Evolutionary conservation across 1,140 invertebrate species (phyloP), one percentile per base, ranked within the genome.

Genomic region (Drosophila yakuba): DNA sequence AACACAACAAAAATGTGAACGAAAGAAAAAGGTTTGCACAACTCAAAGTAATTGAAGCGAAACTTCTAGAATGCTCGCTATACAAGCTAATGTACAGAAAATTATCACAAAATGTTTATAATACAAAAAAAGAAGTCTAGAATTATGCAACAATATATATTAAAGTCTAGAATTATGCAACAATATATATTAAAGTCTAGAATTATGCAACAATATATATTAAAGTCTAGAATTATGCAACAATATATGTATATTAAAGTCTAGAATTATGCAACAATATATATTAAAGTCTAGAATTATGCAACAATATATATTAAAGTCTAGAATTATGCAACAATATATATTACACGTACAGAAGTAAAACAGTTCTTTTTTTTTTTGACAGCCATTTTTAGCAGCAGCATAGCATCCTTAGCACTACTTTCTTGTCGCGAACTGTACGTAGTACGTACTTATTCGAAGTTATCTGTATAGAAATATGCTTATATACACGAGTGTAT

Each of bases 11-110:
- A 47, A 25, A 12, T 8, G 14, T 41, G 51, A 67, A 5, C 38
- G 7, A 17, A 10, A 20, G 0, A 67, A 57, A 71, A 71, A 69
- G 64, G 64, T 69, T 71, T 25, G 23, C 63, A 35, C 36, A 69
- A 68, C 51, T 69, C 63, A 44, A 48, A 71, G 67, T 57, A 69
- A 69, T 69, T 69, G 64, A 71, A 57, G 63, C 67, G 44, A 57
- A 50, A 56, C 67, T 69, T 71, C 47, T 56, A 35, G 50, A 47
- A 50, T 45, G 59, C 50, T 28, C 63, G 44, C 17, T 39, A 25
- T 23, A 43, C 23, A 62, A 47, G 25, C 23, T 25, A 28, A 50
- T 43, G 44, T 51, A 23, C 63, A 38, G 10, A 59, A 50, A 2
- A 12, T 7, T 0, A 10, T 1, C 7, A 32, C 3, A 51, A 20